Evolutionary conservation across 2,888 invertebrate genomes (phyloP), one percentile per base, ranked within the genome.

Genomic region (Orthosia gothica): DNA sequence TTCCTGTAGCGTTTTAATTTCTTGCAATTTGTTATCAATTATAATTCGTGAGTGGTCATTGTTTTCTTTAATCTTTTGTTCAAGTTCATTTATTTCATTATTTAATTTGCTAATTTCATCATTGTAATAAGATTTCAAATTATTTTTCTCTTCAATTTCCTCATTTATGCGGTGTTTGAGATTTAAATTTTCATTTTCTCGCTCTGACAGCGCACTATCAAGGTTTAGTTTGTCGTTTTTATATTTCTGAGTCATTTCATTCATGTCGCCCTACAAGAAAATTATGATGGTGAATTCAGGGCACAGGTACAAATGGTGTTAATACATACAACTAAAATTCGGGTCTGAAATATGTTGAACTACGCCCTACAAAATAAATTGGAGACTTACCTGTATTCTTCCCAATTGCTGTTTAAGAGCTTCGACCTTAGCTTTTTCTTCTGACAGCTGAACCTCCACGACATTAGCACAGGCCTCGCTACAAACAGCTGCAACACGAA

Each of bases 381-480:
- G 0, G 13, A 49, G 12, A 75, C 76, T 82, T 90, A 94, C 96
- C 93, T 95, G 94, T 77, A 95, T 90, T 69, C 73, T 75, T 81
- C 94, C 90, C 62, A 96, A 91, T 81, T 96, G 94, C 79, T 94
- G 92, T 85, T 92, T 91, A 1, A 96, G 89, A 26, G 90, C 84
- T 13, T 91, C 92, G 66, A 94, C 93, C 81, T 94, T 96, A 11
- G 95, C 95, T 79, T 93, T 91, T 80, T 96, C 96, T 81, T 96
- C 96, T 12, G 91, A 90, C 12, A 96, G 87, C 76, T 96, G 96
- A 3, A 96, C 95, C 83, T 96, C 96, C 12, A 96, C 91, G 5
- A 96, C 94, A 87, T 95, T 95, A 3, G 91, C 94, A 76, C 96
- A 96, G 1, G 91, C 94, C 87, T 96, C 96, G 82, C 92, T 96